Conservation (phyloP, 2,888 invertebrate genomes). For the Diachrysia chrysitis region DNA sequence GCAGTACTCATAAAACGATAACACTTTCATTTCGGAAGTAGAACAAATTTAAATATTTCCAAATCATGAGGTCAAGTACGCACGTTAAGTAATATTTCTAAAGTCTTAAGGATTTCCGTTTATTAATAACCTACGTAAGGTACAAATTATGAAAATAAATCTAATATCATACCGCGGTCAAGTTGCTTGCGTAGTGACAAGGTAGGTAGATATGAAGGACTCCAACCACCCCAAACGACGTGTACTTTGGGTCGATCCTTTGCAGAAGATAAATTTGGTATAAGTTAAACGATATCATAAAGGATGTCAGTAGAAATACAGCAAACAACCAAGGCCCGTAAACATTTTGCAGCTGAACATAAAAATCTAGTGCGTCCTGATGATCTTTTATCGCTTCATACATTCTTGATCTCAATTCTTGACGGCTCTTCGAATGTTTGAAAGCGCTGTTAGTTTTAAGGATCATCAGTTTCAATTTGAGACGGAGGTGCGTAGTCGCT, state of each 20-base stretch:
- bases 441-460: constrained; percentile 71
- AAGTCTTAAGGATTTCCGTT: constrained; percentile 19
- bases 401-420: constrained; percentile 64
- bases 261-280: constrained; percentile 72
- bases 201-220: constrained; percentile 74
- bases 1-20: neutral
- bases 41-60: neutral
- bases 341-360: constrained; percentile 68
- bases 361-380: constrained; percentile 72
- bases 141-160: constrained; percentile 2
- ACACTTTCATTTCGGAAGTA: neutral
- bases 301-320: constrained; percentile 72
- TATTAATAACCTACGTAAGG: constrained; percentile 23
- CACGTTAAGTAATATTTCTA: constrained; percentile 15
- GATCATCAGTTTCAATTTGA: constrained; percentile 75
- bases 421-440: constrained; percentile 56
- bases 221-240: constrained; percentile 65
- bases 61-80: constrained; percentile 10
- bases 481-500: constrained; percentile 72
- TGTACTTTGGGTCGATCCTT: constrained; percentile 71
- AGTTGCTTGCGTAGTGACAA: constrained; percentile 73
- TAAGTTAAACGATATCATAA: constrained; percentile 75
- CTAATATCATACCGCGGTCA: constrained; percentile 69
- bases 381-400: constrained; percentile 72
- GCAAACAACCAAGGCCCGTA: constrained; percentile 77